Evolutionary conservation across 2,888 invertebrate species (phyloP), one percentile per base, ranked within the genome.

Genomic region (Camptogramma bilineatum): DNA sequence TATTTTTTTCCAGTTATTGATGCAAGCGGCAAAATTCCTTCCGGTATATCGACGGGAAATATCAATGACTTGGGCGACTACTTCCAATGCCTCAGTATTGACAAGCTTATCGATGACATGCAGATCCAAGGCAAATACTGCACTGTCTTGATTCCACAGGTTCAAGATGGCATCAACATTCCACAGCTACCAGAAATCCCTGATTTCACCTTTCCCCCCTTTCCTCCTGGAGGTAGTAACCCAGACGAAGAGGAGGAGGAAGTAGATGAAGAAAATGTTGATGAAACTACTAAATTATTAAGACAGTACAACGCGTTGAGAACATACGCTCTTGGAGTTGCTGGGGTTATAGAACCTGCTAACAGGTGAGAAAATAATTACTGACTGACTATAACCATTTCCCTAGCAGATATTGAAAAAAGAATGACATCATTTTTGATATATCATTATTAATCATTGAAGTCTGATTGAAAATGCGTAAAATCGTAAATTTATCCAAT

Each of bases 41-140:
- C 82, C n/a, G 93, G 93, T 0, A 47, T 93, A 0, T 19, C 83
- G 0, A 67, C 68, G 7, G 91, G 91, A 0, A 88, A 93, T 57
- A 66, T 86, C 39, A 81, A 84, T 17, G 89, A 90, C 19, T 68
- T 91, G 0, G 94, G 94, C 1, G 87, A 86, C 69, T 90, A 86
- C 63, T 74, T 77, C 62, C 83, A 86, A 74, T 90, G 89, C 55
- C 74, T 90, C 31, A 61, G 62, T 52, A 83, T 85, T 44, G 62
- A 83, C 68, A 52, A 78, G 50, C 8, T 64, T 1, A 51, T 69
- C 0, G 53, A 79, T 16, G 63, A 76, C 16, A 76, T 79, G 68
- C 68, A 76, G 0, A 83, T 93, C 31, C 80, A 87, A 52, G 93
- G 93, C 1, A 91, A 93, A 76, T 93, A 93, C 71, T 91, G 92